Base-by-base conservation (phyloP, 2,797 vertebrate genomes). In the Nannoperca obscura region DNA sequence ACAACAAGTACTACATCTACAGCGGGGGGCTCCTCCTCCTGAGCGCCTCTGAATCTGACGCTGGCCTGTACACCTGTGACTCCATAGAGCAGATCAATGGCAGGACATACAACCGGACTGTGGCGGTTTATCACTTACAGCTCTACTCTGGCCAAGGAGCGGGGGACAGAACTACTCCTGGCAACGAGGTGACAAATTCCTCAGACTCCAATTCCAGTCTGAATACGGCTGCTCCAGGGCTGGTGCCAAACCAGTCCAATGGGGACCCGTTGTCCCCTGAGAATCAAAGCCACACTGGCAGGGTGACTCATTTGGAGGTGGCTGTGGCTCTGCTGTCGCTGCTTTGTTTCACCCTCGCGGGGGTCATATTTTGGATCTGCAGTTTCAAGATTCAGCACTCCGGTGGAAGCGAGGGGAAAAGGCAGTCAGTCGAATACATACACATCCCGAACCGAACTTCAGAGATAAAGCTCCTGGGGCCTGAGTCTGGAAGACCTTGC, bases 1-100 rank as follows among this genome's bases (percentile, higher is more conserved):
- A 87, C 75, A 32, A 74, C 15, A 95, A 94, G 75, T 92, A 95
- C 78, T 90, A 93, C 79, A 85, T 95, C 75, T 93, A 88, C 63
- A 70, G 62, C 0, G 82, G 85, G 13, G 92, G 94, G n/a, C 85
- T 95, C 34, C 86, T 95, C 40, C 83, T 96, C 63, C 81, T 94
- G 54, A 91, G 91, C 0, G 71, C 91, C 44, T 90, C 93, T 0
- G 38, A 34, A 4, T 77, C 77, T 0, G 93, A 92, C 0, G 71
- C 80, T 0, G 95, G 95, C 12, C 64, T 73, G 22, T 96, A 95
- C 74, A 80, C 79, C 7, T 96, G 95, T 49, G 59, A 82, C 46
- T 95, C 94, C 0, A 86, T 91, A 0, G 96, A 96, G 88, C 74
- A 30, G 65, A 83, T 91, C 49, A 86, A 77, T 7, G 71, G 88